Evolutionary conservation across 53 echinoderm and acorn worm species (phyloP).

Genomic region (Zoroaster sp.): DNA sequence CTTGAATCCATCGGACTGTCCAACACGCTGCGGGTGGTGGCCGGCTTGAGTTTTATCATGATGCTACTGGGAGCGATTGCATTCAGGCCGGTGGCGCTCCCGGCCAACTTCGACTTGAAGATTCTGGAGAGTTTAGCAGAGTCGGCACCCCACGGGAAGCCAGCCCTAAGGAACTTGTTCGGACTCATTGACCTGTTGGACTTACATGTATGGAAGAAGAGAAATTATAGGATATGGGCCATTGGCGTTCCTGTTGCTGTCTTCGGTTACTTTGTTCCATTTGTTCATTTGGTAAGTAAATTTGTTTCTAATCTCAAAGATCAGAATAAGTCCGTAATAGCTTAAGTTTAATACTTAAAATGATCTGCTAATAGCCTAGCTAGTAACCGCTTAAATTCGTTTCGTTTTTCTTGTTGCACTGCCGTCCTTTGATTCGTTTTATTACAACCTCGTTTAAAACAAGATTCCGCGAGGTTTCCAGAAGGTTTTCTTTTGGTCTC

Average conservation of each 20-base stretch:
- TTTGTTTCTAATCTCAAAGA: not conserved
- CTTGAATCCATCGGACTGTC: constrained; percentile 58
- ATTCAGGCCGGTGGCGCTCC: constrained; percentile 44
- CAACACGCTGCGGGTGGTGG: constrained; percentile 61
- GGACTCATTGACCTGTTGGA: constrained; percentile 65
- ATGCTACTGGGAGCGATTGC: constrained; percentile 45
- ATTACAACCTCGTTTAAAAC: too few species aligned
- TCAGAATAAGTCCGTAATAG: too few species aligned
- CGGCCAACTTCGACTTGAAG: constrained; percentile 42
- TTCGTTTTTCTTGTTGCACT: too few species aligned
- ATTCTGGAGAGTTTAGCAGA: constrained; percentile 37
- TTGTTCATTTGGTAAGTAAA: constrained; percentile 93
- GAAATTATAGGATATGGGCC: constrained; percentile 87
- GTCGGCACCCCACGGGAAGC: constrained; percentile 37
- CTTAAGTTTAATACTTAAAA: too few species aligned
- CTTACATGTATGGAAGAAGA: constrained; percentile 80
- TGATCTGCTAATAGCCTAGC: too few species aligned
- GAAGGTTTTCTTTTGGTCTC: too few species aligned
- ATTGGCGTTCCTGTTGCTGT: constrained; percentile 80
- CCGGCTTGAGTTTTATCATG: constrained; percentile 70
- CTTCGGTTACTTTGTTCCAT: constrained; percentile 96
- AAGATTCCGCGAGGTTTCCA: too few species aligned
- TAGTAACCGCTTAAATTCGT: too few species aligned
- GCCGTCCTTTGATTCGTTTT: too few species aligned
- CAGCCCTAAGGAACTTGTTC: constrained; percentile 60